Evolutionary conservation across 2,113 vertebrate genomes (phyloP).

Genomic region (Lanius collurio): DNA sequence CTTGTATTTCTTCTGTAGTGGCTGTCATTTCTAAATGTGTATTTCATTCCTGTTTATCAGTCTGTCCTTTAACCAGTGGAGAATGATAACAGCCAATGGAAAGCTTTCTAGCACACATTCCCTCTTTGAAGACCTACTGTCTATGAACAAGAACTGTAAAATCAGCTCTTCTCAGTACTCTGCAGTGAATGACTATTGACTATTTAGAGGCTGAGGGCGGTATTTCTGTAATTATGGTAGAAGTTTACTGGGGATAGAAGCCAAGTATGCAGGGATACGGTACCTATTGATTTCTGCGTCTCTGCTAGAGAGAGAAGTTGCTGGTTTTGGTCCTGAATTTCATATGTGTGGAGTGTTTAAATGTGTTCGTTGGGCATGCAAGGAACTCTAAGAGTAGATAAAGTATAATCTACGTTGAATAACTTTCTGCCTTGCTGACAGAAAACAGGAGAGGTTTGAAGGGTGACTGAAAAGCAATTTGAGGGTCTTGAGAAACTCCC

Average conservation of each 20-base stretch:
- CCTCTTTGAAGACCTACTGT: background rate
- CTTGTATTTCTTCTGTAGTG: background rate
- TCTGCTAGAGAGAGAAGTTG: background rate
- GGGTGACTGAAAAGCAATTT: background rate
- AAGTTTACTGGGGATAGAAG: background rate
- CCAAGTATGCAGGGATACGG: background rate
- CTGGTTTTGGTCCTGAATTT: background rate
- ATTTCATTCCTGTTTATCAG: background rate
- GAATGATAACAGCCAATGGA: background rate
- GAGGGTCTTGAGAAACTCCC: background rate
- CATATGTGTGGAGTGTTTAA: fast-evolving
- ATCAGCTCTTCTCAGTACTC: background rate
- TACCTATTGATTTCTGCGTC: background rate
- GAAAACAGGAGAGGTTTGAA: background rate
- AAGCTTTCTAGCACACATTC: background rate
- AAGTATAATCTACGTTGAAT: background rate
- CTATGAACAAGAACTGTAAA: background rate
- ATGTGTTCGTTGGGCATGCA: background rate
- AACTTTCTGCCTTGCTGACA: background rate
- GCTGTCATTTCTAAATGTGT: background rate
- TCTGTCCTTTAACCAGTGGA: background rate
- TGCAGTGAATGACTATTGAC: background rate
- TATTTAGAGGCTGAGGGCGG: fast-evolving
- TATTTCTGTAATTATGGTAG: background rate
- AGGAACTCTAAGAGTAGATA: background rate